Evolutionary conservation across 64 coral and sea anemone species (phyloP).

Genomic region (Porites lutea): DNA sequence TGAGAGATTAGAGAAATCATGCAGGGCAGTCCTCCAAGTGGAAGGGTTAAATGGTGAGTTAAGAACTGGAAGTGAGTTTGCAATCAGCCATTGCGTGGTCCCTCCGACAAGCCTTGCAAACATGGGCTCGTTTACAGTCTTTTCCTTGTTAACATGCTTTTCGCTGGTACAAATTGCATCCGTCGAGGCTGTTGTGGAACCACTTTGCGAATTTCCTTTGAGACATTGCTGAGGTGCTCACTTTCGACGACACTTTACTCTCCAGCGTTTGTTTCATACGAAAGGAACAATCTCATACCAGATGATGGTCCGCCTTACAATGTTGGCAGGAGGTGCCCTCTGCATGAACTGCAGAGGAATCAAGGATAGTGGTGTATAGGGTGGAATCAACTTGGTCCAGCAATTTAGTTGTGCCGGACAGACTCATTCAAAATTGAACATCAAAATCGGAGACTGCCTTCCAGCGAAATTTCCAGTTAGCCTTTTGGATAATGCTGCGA

Average conservation of each 20-base stretch:
- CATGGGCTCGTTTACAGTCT: slow-evolving; percentile 14
- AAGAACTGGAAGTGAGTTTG: background rate
- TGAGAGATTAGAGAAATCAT: background rate
- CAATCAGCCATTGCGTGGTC: slow-evolving; percentile 35
- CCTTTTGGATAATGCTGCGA: slow-evolving; percentile 28
- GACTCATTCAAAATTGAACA: background rate
- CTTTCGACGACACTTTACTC: background rate
- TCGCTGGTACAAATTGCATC: slow-evolving; percentile 24
- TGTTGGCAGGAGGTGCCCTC: background rate
- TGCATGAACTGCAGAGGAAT: background rate
- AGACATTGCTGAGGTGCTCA: background rate
- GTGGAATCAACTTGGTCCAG: background rate
- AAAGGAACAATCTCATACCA: slow-evolving; percentile 15
- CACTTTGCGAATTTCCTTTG: slow-evolving; percentile 12
- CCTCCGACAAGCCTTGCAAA: slow-evolving; percentile 39
- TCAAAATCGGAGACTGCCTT: slow-evolving; percentile 11
- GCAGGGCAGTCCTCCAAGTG: background rate
- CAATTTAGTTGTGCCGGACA: background rate
- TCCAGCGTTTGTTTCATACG: slow-evolving; percentile 18
- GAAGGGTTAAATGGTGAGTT: background rate
- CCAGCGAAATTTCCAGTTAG: slow-evolving; percentile 40
- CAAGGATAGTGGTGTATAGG: slow-evolving; percentile 5
- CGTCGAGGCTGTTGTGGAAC: slow-evolving; percentile 2
- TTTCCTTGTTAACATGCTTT: background rate
- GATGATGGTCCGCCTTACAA: background rate